Base-by-base conservation (phyloP, 2,888 invertebrate genomes). In the Rhingia rostrata region DNA sequence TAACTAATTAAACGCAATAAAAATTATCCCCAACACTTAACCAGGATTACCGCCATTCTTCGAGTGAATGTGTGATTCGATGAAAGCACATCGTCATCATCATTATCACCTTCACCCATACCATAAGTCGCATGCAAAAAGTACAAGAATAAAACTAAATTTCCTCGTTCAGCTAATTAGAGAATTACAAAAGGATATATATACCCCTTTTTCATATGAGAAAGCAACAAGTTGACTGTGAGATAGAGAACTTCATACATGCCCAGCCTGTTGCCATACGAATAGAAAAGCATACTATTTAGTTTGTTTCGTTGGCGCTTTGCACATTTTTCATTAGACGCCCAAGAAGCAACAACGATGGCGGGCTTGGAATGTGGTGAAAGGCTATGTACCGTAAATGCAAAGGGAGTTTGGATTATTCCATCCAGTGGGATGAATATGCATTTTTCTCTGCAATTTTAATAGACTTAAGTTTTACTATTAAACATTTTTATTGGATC, bases 261-360 rank as follows among this genome's bases (percentile, higher is more conserved):
- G 10, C 35, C 51, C n/a, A 33, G 63, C 77, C 77, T 83, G 73
- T 73, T 83, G 72, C 66, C 49, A 30, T 47, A 14, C n/a, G 43
- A 54, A 72, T 47, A 64, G 33, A 63, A 10, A 30, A 51, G 41
- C 30, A 37, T n/a, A 30, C 56, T 22, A 35, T 10, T 10, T 14
- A 6, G 32, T 43, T 22, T 45, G 61, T 32, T 63, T 56, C 80
- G 63, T 56, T 56, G 61, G 67, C 56, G 53, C 53, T 63, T 78
- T 61, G 66, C 54, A 54, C 67, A 79, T 79, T 83, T 79, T 83
- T 79, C 79, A 83, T 83, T 83, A 83, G 61, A 69, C 53, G 37
- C 51, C 66, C 64, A 22, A n/a, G 22, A 22, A 22, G 22, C 22
- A 73, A 61, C 67, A 83, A 72, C 61, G 77, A 64, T 77, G 70